Evolutionary conservation across 35 echinoderm and acorn worm species (phyloP), one percentile per base, ranked within the genome.

Genomic region (Holothuria glaberrima): DNA sequence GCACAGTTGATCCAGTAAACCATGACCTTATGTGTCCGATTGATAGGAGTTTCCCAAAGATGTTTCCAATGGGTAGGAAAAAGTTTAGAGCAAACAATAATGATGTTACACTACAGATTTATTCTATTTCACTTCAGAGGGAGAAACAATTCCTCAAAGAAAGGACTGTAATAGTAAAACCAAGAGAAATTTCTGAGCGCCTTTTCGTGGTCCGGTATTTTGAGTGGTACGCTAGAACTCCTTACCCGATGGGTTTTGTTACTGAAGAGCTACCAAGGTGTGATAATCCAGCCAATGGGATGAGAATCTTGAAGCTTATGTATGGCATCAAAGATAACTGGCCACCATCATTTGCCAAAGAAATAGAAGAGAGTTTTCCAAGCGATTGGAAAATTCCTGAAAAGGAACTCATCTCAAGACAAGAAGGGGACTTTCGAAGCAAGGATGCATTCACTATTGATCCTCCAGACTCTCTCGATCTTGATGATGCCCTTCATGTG

Each of bases 401-500:
- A n/a, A 38, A 85, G 57, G 96, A 87, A 29, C 33, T 94, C 25
- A 28, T 62, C n/a, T 86, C 30, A 19, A 72, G 96, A 62, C 27
- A 57, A 26, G 86, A 92, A 66, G 48, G 62, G 20, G 93, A 98
- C 29, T 70, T 92, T 44, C 80, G 93, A 24, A 78, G 22, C 46
- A 68, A 87, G 68, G 35, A 64, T 33, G 71, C 83, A 33, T 94
- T 98, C 83, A 98, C 96, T 18, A 76, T 98, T 20, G 96, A 98
- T 79, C 93, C 90, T 21, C 87, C 90, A n/a, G 90, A 74, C 6
- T 92, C 86, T 30, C 48, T 50, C 44, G 96, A 98, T 79, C 83
- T 98, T 4, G 96, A 98, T 59, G 96, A 98, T 92, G 96, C 96
- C n/a, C 34, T 98, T 30, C 94, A 93, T 46, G 58, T 94, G 29